Conservation (phyloP, 2,888 invertebrate genomes). For the Pantelozetes paolii region DNA sequence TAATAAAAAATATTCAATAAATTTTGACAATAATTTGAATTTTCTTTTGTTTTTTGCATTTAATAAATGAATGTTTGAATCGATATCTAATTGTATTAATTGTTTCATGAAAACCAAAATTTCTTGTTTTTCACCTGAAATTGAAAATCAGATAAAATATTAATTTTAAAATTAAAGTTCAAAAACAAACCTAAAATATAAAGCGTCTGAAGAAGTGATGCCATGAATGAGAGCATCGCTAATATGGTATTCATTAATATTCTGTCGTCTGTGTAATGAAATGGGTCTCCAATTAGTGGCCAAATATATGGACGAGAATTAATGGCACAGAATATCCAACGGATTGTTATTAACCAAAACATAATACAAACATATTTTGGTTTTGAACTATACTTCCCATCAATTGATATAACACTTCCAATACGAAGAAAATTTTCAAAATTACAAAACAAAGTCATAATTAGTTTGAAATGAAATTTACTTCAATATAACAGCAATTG, state of each 20-base stretch:
- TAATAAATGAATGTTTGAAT: not conserved
- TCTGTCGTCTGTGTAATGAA: not conserved
- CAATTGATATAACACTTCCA: not conserved
- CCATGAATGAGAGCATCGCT: not conserved
- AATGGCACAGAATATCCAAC: not conserved
- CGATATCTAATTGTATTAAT: not conserved
- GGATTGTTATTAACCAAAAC: not conserved
- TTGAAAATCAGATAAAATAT: not conserved
- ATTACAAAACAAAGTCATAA: not conserved
- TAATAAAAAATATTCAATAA: not conserved
- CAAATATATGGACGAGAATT: not conserved
- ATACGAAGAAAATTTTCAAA: not conserved
- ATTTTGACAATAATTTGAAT: not conserved
- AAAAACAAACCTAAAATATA: not conserved
- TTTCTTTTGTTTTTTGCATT: not conserved
- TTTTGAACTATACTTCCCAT: not conserved
- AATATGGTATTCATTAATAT: not conserved
- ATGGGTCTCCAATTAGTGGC: slow-evolving; percentile 5
- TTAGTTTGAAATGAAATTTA: too few relatives aligned
- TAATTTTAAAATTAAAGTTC: not conserved
- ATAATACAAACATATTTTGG: not conserved
- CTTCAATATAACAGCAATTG: too few relatives aligned
- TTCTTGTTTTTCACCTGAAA: not conserved
- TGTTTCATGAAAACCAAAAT: not conserved
- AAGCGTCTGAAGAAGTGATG: not conserved